Percentiles rank a stretch among this genome's conserved stretches.
These are phyloP conservation scores for Drosophila willistoni DNA, from an alignment of 1,140 invertebrate species.

Conservation along the genomic window DNA sequence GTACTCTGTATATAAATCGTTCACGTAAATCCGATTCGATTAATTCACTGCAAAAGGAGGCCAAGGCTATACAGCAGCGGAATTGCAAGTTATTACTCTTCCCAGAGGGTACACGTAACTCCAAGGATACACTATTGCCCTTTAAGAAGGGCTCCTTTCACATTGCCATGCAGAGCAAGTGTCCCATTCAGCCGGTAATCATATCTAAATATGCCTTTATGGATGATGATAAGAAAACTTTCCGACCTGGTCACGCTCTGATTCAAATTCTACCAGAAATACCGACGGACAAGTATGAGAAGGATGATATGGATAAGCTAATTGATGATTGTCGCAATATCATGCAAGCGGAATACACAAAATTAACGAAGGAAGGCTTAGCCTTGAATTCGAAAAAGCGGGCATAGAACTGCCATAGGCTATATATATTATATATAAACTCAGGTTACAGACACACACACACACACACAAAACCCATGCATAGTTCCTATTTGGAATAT, in stretches of 20 bases:
- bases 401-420: constrained; percentile 33
- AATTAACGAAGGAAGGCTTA: constrained; percentile 84
- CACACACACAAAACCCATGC: constrained; percentile 18
- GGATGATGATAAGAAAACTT: constrained; percentile 88
- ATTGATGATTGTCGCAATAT: constrained; percentile 86
- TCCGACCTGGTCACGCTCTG: constrained; percentile 88
- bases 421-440: constrained; percentile 17
- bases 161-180: constrained; percentile 91
- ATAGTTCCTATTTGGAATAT: constrained; percentile 22
- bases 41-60: constrained; percentile 89
- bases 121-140: constrained; percentile 87
- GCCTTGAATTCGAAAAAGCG: constrained; percentile 52
- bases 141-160: constrained; percentile 98
- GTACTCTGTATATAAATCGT: constrained; percentile 94
- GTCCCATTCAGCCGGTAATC: constrained; percentile 94
- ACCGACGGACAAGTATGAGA: constrained; percentile 86
- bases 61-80: constrained; percentile 86
- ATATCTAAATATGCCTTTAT: constrained; percentile 95
- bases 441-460: constrained; percentile 56
- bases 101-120: constrained; percentile 90
- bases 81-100: constrained; percentile 88
- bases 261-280: constrained; percentile 90
- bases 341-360: constrained; percentile 87
- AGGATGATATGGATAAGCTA: constrained; percentile 87
- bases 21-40: constrained; percentile 87